Percentiles rank a stretch among this genome's conserved stretches.
phyloP scores from a whole-genome alignment of 2,113 vertebrate species.

The Tachysurus vachellii region DNA sequence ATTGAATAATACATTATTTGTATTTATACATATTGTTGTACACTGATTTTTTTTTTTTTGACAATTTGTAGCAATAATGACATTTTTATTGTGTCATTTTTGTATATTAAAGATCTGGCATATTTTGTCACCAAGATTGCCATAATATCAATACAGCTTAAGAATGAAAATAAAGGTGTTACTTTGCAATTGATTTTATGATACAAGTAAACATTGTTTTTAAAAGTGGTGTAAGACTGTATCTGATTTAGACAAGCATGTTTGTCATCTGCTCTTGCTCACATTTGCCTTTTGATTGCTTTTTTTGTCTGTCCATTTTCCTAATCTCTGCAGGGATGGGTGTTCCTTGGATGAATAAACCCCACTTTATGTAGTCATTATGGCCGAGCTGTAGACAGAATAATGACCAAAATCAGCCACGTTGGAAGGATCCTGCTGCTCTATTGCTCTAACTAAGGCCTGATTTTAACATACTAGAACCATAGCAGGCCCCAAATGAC shows the following conservation, averaged over 20 bases:
- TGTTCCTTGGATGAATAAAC: constrained; percentile 53
- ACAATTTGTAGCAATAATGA: neutral
- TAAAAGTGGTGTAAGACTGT: neutral
- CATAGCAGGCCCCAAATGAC: constrained; percentile 3
- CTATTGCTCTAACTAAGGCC: constrained; percentile 18
- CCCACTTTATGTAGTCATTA: constrained; percentile 58
- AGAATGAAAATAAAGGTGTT: neutral
- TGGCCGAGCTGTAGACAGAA: constrained; percentile 55
- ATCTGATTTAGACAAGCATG: neutral
- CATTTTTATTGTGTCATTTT: neutral
- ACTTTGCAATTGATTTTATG: neutral
- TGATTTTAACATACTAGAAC: constrained; percentile 27
- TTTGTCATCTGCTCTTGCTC: neutral
- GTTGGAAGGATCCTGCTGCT: constrained; percentile 44
- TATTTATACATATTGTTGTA: neutral
- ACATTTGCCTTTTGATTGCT: constrained; percentile 12
- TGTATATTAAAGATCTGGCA: neutral
- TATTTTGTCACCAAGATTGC: neutral
- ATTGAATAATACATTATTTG: neutral
- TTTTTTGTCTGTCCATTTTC: constrained; percentile 6
- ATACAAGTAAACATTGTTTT: neutral
- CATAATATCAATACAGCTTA: neutral
- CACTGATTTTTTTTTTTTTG: neutral
- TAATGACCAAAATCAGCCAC: constrained; percentile 53
- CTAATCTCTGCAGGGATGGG: constrained; percentile 16